These are phyloP conservation scores for Hycleus cichorii DNA, from an alignment of 1,140 invertebrate genomes.

Conservation along the genomic window DNA sequence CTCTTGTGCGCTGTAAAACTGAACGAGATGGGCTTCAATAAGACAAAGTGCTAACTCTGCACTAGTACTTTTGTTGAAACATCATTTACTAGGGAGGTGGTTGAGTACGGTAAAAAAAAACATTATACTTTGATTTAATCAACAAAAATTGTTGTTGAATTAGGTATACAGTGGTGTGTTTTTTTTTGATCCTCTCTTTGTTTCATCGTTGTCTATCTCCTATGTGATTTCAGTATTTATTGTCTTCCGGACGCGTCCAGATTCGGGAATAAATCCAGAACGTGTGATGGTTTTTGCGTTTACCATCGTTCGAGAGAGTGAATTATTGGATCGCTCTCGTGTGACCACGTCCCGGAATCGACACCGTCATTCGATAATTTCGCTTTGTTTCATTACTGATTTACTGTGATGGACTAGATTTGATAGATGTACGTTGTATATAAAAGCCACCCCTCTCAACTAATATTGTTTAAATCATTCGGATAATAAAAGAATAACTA, in stretches of 20 bases:
- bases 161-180: too few relatives aligned
- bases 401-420: background rate
- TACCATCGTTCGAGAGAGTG: slow-evolving; percentile 4
- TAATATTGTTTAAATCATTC: too few relatives aligned
- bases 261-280: slow-evolving; percentile 6
- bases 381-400: slow-evolving; percentile 13
- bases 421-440: background rate
- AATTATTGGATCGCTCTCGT: slow-evolving; percentile 10
- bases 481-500: too few relatives aligned
- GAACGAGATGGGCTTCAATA: slow-evolving; percentile 33
- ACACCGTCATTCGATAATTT: slow-evolving; percentile 10
- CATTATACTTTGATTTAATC: too few relatives aligned
- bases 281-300: slow-evolving; percentile 1
- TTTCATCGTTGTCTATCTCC: too few relatives aligned
- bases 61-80: background rate
- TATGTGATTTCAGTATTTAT: slow-evolving; percentile 1
- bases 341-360: slow-evolving; percentile 12
- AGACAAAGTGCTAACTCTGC: slow-evolving; percentile 33
- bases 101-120: too few relatives aligned
- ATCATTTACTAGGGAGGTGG: too few relatives aligned
- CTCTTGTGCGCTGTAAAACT: slow-evolving; percentile 24
- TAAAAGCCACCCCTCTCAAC: too few relatives aligned
- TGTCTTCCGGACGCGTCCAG: slow-evolving; percentile 13
- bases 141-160: too few relatives aligned
- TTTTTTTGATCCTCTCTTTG: too few relatives aligned